These are phyloP conservation scores for Sander vitreus DNA, from an alignment of 2,113 vertebrate genomes.

Conservation along the genomic window DNA sequence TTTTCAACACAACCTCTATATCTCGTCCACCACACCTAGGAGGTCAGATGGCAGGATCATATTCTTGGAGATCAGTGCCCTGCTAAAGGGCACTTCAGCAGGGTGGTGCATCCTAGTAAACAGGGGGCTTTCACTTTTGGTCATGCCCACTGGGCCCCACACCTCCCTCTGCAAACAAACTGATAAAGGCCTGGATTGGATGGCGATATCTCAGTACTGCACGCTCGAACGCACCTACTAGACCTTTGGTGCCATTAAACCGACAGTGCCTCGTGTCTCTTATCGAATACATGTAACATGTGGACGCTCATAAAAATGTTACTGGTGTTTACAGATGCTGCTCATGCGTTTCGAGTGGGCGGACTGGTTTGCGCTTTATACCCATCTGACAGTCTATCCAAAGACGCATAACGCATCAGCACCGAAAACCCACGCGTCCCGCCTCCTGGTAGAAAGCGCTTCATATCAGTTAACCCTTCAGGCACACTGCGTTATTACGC, in stretches of 20 bases:
- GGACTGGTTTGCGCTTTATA: conserved; percentile 67
- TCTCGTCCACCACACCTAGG: not conserved
- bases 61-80: not conserved
- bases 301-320: conserved; percentile 46
- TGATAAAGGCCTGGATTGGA: conserved; percentile 33
- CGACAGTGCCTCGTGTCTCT: conserved; percentile 33
- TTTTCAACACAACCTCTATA: not conserved
- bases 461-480: conserved; percentile 79
- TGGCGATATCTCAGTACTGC: conserved; percentile 38
- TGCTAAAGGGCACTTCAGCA: conserved; percentile 13
- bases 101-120: not conserved
- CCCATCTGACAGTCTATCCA: conserved; percentile 76
- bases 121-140: not conserved
- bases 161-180: conserved; percentile 38
- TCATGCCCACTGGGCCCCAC: conserved; percentile 32
- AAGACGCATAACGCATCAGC: conserved; percentile 79
- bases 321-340: conserved; percentile 60
- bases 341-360: conserved; percentile 71
- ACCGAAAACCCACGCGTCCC: conserved; percentile 81
- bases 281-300: conserved; percentile 58
- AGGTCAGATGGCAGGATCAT: conserved; percentile 50
- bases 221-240: conserved; percentile 61
- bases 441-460: conserved; percentile 74
- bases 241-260: conserved; percentile 77
- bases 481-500: conserved; percentile 73